phyloP scores from a whole-genome alignment of 2,888 invertebrate species.

The Plagodis dolabraria region DNA sequence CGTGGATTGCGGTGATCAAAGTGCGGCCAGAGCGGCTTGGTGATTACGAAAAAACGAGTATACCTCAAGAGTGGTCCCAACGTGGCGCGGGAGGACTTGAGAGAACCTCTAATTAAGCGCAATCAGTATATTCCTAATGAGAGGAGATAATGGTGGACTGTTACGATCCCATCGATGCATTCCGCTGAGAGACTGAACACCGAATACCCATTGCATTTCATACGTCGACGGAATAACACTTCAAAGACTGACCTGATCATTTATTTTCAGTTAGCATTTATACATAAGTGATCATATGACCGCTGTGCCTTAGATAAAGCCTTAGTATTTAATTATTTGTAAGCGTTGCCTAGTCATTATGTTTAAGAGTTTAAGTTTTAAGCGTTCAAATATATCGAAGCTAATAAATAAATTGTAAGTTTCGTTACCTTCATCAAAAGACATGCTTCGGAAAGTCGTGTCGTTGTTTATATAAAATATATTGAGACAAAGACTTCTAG shows the following conservation, averaged over 20 bases:
- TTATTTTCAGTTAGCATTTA: constrained; percentile 78
- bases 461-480: constrained; percentile 32
- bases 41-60: constrained; percentile 82
- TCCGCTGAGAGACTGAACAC: constrained; percentile 69
- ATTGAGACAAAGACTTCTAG: constrained; percentile 77
- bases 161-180: constrained; percentile 82
- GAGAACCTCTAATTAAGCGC: constrained; percentile 82
- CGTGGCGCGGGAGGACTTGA: constrained; percentile 71
- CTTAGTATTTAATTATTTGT: constrained; percentile 54
- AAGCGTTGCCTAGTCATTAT: constrained; percentile 81
- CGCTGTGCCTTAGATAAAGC: constrained; percentile 78
- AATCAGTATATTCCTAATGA: constrained; percentile 85
- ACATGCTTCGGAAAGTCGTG: constrained; percentile 33
- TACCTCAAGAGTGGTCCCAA: constrained; percentile 65
- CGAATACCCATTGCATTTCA: constrained; percentile 74
- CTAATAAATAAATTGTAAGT: constrained; percentile 16
- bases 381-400: constrained; percentile 46
- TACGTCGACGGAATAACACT: constrained; percentile 68
- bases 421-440: constrained; percentile 35
- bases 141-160: constrained; percentile 82
- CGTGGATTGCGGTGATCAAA: constrained; percentile 79
- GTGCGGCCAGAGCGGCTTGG: constrained; percentile 78
- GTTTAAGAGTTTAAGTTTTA: constrained; percentile 44
- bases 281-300: constrained; percentile 69
- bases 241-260: constrained; percentile 78